A percentile compares a stretch with the other conserved stretches of the same genome.
These are phyloP conservation scores for Musca vetustissima DNA, from an alignment of 1,140 invertebrate genomes.

Conservation along the genomic window DNA sequence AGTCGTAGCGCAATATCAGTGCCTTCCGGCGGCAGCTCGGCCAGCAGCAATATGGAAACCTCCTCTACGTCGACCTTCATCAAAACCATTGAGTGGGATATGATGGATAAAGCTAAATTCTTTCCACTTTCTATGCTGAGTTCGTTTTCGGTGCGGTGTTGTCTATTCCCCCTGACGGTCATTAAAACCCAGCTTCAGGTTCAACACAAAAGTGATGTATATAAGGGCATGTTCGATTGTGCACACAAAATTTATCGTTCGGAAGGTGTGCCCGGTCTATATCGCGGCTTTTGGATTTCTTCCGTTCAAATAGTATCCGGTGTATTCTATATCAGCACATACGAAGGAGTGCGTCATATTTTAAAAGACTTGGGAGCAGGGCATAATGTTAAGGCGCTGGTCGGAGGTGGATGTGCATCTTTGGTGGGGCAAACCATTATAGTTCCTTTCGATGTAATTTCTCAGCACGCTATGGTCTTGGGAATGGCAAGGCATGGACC, in stretches of 20 bases:
- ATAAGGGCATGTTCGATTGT: conserved; percentile 88
- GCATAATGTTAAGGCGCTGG: conserved; percentile 55
- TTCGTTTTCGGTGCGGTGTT: conserved; percentile 82
- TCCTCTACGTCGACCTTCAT: conserved; percentile 63
- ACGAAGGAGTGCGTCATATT: conserved; percentile 87
- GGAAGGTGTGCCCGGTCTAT: conserved; percentile 88
- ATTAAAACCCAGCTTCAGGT: conserved; percentile 95
- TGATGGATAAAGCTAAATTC: conserved; percentile 96
- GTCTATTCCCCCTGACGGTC: conserved; percentile 93
- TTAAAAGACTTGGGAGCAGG: conserved; percentile 64
- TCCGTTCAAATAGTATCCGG: conserved; percentile 80
- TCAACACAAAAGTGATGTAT: conserved; percentile 80
- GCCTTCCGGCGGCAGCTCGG: conserved; percentile 29
- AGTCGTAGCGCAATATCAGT: conserved; percentile 26
- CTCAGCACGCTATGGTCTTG: conserved; percentile 95
- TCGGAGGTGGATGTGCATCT: conserved; percentile 86
- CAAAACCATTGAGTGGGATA: conserved; percentile 95
- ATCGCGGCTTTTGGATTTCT: conserved; percentile 94
- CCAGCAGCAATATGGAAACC: conserved; percentile 31
- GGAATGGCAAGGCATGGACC: conserved; percentile 65
- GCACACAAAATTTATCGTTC: conserved; percentile 82
- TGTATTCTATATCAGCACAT: conserved; percentile 93
- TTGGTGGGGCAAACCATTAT: conserved; percentile 93
- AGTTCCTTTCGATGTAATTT: conserved; percentile 94
- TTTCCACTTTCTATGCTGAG: conserved; percentile 87